Conservation (phyloP, 2,113 vertebrate genomes). For the Hepsetus odoe region DNA sequence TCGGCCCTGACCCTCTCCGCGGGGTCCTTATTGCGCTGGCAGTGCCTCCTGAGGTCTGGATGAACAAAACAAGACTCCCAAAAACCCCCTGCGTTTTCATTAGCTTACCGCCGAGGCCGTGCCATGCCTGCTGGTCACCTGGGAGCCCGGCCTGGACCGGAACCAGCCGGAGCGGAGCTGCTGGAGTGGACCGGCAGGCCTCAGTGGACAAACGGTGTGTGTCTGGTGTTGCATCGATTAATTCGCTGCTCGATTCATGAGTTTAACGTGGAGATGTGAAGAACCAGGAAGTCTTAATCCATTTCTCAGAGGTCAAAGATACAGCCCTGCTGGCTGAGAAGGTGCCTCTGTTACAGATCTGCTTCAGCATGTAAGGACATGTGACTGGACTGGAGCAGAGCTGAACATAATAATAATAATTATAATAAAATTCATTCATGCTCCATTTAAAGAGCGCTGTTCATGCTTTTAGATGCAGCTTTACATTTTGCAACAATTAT, state of each 20-base stretch:
- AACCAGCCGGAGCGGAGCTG: not conserved
- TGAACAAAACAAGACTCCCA: slow-evolving; percentile 41
- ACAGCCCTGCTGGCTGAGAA: no score
- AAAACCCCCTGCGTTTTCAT: slow-evolving; percentile 40
- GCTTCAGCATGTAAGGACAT: no score
- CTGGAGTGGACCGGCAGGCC: not conserved
- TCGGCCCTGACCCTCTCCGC: slow-evolving; percentile 44
- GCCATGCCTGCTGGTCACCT: slow-evolving; percentile 50
- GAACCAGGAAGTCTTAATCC: no score
- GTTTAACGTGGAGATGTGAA: no score
- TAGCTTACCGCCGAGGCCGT: slow-evolving; percentile 34
- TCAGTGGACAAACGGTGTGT: not conserved
- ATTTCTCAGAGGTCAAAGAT: no score
- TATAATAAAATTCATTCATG: no score
- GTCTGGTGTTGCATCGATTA: not conserved
- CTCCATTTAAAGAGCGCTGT: no score
- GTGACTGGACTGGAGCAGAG: no score
- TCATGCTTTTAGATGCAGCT: no score
- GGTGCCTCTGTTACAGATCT: no score
- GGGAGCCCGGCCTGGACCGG: slow-evolving; percentile 41
- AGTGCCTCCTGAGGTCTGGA: slow-evolving; percentile 37
- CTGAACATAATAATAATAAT: no score
- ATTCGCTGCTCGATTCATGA: not conserved
- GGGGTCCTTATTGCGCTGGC: slow-evolving; percentile 46
- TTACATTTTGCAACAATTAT: no score